Base-by-base conservation (phyloP, 2,888 invertebrate species). In the Zygogramma bicolorata region DNA sequence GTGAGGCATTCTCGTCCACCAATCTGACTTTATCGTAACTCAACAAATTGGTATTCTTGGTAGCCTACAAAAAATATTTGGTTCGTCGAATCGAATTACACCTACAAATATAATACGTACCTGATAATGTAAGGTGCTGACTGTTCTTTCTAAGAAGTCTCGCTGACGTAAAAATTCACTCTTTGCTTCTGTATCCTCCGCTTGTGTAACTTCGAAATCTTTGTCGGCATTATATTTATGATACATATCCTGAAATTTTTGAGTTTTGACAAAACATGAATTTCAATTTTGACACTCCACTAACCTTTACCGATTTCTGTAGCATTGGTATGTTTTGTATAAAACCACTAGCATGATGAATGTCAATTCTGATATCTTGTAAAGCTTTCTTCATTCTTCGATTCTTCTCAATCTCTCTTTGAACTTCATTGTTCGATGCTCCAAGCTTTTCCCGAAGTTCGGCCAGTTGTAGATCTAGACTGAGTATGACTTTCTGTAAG, bases 111-210 rank as follows among this genome's bases (percentile, higher is more conserved):
- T 58, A 15, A 8, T 20, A 7, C 18, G 29, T 76, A 84, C 84
- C 76, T 85, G 85, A 77, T 87, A 85, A 70, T 90, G 88, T 15
- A 91, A 84, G 0, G 89, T 89, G 6, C 88, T 86, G 0, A 93
- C 89, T 0, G 92, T 91, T 65, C 89, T 87, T 83, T 97, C 97
- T 31, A 97, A 89, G 84, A 96, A 94, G 75, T 94, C 93, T 40
- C 96, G 89, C 84, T 97, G 97, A 0, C 95, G 90, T 77, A 93
- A 89, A 81, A 95, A 93, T 85, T 95, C 95, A 22, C 91, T 90
- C 22, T 92, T 91, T 0, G 93, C 92, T 77, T 93, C 92, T n/a
- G 91, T 90, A 74, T 94, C 94, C 4, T 92, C 91, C 7, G 90
- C 88, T 25, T 92, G 92, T 62, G 90, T 90, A 1, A 92, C 90